Evolutionary conservation across 2,888 invertebrate genomes (phyloP), one percentile per base, ranked within the genome.

Genomic region (Trichacis sp.): DNA sequence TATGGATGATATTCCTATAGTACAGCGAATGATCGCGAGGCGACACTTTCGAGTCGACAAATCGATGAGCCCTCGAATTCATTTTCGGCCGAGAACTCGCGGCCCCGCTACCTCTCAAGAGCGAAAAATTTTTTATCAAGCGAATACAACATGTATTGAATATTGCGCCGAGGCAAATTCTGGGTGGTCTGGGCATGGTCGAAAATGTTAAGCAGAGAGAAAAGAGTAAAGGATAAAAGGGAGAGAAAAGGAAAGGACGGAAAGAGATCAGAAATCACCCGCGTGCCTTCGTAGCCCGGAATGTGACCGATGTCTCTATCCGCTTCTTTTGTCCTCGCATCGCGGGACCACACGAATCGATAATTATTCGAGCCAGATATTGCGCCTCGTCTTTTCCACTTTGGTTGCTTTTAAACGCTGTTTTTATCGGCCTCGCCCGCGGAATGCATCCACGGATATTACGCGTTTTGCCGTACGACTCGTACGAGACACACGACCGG

Each of bases 281-380:
- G 76, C 80, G 73, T 82, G 80, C 80, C 80, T 80, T 74, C 75
- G 69, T 71, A 64, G 69, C 62, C 61, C 74, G 82, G 83, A 84
- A 83, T 83, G 83, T 79, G 74, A 75, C 81, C 83, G 83, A 83
- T 84, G 83, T 84, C 83, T 84, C 83, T 84, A 84, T 84, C 82
- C 79, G 79, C 76, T 83, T 83, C 82, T 83, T 81, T 77, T 77
- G 71, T 69, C 66, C 75, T 61, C 74, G 64, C 66, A 71, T 64
- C 67, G 70, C 49, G n/a, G 78, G 83, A 83, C 83, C 83, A 83
- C 83, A 83, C 83, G 75, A 83, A 83, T 83, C 83, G 83, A 83
- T 83, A 83, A 83, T 83, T 82, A 78, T 77, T 72, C 76, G 64
- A 68, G 62, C 77, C 78, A 78, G 80, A 82, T 81, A 80, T 83